A percentile compares a stretch with the other conserved stretches of the same genome.
Conservation (phyloP, 2,113 vertebrate genomes). For the rabbit (Oryctolagus cuniculus) region DNA sequence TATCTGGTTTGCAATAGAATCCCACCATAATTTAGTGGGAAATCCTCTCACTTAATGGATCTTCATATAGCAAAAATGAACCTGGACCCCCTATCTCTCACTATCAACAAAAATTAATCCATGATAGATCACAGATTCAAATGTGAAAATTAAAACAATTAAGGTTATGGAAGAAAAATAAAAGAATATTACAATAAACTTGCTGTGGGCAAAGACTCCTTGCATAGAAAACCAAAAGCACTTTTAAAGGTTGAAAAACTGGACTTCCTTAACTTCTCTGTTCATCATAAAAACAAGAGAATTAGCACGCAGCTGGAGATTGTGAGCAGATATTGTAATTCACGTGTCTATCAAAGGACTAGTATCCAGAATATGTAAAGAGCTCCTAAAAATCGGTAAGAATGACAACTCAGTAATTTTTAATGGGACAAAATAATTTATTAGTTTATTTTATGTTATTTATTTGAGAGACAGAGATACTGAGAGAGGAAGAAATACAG, state of each 20-base stretch:
- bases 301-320: not conserved
- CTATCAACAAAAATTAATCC: not conserved
- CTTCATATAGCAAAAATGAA: not conserved
- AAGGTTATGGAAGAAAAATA: not conserved
- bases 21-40: not conserved
- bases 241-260: not conserved
- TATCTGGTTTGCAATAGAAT: not conserved
- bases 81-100: not conserved
- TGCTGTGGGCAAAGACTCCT: not conserved
- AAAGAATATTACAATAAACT: not conserved
- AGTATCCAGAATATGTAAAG: not conserved
- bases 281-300: not conserved
- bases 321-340: not conserved
- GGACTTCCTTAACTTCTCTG: not conserved
- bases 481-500: too few species aligned
- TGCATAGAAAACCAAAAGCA: not conserved
- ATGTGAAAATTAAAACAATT: not conserved
- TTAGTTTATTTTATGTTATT: too few species aligned
- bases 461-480: too few species aligned
- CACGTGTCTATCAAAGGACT: not conserved
- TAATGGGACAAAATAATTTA: not conserved
- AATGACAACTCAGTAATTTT: not conserved
- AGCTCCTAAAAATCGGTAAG: not conserved
- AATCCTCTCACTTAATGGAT: not conserved
- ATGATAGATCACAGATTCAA: not conserved